Conservation (phyloP, 23 tunicate species). For the Corella eumyota region DNA sequence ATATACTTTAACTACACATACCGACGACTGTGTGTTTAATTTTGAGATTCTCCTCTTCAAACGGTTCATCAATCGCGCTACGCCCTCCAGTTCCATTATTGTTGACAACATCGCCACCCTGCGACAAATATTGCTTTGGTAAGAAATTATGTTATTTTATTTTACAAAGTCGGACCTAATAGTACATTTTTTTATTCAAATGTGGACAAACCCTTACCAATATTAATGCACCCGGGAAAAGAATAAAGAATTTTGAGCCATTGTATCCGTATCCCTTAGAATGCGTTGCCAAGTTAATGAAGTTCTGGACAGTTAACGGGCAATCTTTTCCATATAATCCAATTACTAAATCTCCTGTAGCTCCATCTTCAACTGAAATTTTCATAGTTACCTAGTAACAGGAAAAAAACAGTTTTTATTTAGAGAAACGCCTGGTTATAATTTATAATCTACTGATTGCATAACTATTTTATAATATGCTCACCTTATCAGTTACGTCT, state of each 20-base stretch:
- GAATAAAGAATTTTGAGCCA: constrained; percentile 32
- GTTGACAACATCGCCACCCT: constrained; percentile 82
- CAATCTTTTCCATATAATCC: constrained; percentile 65
- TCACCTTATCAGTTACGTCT: constrained; percentile 39
- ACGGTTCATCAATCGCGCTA: constrained; percentile 51
- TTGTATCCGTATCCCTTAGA: constrained; percentile 70
- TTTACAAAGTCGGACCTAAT: too few relatives aligned
- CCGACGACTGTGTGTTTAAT: constrained; percentile 42
- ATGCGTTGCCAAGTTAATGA: constrained; percentile 47
- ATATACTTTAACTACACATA: too few relatives aligned
- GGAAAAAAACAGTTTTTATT: neutral
- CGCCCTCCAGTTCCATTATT: constrained; percentile 71
- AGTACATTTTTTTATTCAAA: too few relatives aligned
- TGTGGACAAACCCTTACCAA: too few relatives aligned
- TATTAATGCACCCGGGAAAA: constrained; percentile 33
- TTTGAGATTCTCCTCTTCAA: constrained; percentile 51
- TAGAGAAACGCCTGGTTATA: too few relatives aligned
- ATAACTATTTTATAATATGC: too few relatives aligned
- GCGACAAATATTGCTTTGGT: constrained; percentile 1
- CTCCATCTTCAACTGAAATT: constrained; percentile 23
- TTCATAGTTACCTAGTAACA: constrained; percentile 41
- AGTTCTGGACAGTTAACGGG: constrained; percentile 61
- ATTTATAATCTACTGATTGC: too few relatives aligned
- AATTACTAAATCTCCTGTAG: constrained; percentile 34
- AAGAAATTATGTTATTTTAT: too few relatives aligned